Conservation (phyloP, 1,140 invertebrate species). For the Drosophila funebris region DNA sequence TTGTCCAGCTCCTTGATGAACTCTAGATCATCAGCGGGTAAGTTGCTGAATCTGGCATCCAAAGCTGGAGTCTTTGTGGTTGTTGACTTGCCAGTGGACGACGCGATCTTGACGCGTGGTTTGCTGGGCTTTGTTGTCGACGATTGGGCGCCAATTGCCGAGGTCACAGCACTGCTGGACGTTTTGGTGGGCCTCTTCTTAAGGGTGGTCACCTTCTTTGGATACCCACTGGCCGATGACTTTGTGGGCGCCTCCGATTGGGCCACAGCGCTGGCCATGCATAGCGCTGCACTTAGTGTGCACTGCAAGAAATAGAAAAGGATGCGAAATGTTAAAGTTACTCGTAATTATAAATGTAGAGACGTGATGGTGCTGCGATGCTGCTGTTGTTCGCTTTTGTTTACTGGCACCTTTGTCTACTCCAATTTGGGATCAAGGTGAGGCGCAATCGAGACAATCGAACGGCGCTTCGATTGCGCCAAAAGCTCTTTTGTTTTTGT, state of each 20-base stretch:
- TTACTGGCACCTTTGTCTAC: slow-evolving; percentile 39
- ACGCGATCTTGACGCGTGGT: slow-evolving; percentile 57
- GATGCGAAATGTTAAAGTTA: slow-evolving; percentile 5
- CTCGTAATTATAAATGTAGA: not conserved
- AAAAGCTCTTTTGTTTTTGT: slow-evolving; percentile 51
- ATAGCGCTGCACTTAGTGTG: slow-evolving; percentile 56
- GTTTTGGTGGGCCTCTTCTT: slow-evolving; percentile 79
- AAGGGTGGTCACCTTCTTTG: slow-evolving; percentile 74
- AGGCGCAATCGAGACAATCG: slow-evolving; percentile 45
- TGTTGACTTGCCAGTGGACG: slow-evolving; percentile 10
- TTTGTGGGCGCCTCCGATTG: slow-evolving; percentile 46
- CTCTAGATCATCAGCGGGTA: slow-evolving; percentile 78
- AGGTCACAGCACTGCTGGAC: slow-evolving; percentile 21
- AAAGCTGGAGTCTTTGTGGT: slow-evolving; percentile 43
- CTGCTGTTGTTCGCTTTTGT: slow-evolving; percentile 9
- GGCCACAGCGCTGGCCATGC: slow-evolving; percentile 47
- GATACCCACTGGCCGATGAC: slow-evolving; percentile 52
- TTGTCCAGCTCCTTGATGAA: slow-evolving; percentile 83
- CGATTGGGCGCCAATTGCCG: not conserved
- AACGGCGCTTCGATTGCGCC: slow-evolving; percentile 22
- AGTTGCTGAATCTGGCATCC: slow-evolving; percentile 64
- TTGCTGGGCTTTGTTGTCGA: slow-evolving; percentile 57
- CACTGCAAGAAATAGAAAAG: slow-evolving; percentile 37
- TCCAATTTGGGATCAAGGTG: slow-evolving; percentile 62
- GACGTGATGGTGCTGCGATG: not conserved